Percentiles rank a stretch among this genome's conserved stretches.
These are phyloP conservation scores for Nestor notabilis DNA, from an alignment of 2,113 vertebrate genomes.

Conservation along the genomic window DNA sequence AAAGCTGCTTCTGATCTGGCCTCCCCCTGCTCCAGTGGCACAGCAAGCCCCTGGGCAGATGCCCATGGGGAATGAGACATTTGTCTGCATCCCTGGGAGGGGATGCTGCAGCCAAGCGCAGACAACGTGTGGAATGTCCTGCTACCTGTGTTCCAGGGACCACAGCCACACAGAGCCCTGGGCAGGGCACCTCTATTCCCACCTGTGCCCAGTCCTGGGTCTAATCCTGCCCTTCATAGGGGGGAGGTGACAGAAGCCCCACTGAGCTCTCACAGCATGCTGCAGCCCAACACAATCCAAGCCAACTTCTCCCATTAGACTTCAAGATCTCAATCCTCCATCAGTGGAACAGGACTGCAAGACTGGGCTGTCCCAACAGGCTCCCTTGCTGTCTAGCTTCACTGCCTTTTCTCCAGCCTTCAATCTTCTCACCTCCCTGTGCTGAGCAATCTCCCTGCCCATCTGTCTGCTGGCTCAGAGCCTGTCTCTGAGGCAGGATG, in stretches of 20 bases:
- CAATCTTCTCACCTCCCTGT: neutral
- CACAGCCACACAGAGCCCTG: neutral
- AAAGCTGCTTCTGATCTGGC: neutral
- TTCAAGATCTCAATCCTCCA: neutral
- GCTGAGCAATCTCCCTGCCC: neutral
- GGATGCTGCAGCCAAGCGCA: neutral
- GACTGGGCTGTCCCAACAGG: neutral
- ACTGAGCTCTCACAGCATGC: neutral
- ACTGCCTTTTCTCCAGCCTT: neutral
- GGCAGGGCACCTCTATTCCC: neutral
- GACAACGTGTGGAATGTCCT: fast-evolving
- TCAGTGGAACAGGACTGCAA: neutral
- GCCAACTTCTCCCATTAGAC: neutral
- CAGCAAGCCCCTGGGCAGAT: neutral
- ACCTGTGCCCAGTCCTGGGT: neutral
- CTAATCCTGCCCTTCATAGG: neutral
- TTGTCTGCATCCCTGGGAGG: neutral
- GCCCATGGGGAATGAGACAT: neutral
- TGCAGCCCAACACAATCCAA: neutral
- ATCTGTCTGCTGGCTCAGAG: neutral
- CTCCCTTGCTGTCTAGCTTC: neutral
- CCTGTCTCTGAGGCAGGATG: neutral
- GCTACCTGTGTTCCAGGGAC: fast-evolving
- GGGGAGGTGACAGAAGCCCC: neutral
- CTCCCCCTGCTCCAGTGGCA: neutral